Evolutionary conservation across 2,888 invertebrate species (phyloP).

Genomic region (Piscicola geometra): DNA sequence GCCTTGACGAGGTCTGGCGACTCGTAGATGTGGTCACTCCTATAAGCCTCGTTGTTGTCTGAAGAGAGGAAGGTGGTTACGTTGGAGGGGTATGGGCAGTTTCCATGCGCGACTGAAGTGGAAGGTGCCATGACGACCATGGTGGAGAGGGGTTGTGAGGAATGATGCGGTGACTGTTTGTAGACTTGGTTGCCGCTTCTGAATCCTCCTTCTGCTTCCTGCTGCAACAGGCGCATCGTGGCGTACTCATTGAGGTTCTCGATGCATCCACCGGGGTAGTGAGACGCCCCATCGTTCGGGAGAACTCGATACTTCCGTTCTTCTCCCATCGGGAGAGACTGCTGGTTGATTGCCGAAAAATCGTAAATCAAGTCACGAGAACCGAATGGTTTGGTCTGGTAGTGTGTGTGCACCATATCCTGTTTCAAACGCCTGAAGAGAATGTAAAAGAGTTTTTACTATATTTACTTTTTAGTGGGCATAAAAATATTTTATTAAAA

Average conservation of each 20-base stretch:
- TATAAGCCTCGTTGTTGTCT: background rate
- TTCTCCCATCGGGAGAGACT: background rate
- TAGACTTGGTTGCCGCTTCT: background rate
- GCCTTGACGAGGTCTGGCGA: constrained; percentile 28
- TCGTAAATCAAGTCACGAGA: constrained; percentile 21
- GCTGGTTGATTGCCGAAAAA: constrained; percentile 1
- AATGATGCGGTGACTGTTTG: background rate
- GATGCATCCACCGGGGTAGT: background rate
- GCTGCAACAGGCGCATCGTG: constrained; percentile 36
- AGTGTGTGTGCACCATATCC: constrained; percentile 10
- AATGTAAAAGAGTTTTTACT: background rate
- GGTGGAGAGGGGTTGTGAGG: background rate
- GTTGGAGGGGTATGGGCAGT: constrained; percentile 20
- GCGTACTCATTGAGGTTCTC: constrained; percentile 36
- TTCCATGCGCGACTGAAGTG: constrained; percentile 5
- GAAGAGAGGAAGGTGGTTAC: constrained; percentile 5
- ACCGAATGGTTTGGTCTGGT: constrained; percentile 7
- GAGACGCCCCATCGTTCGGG: constrained; percentile 3
- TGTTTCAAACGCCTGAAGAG: background rate
- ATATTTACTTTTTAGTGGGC: no score
- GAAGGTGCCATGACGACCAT: constrained; percentile 10
- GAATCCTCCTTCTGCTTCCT: constrained; percentile 7
- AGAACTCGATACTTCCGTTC: constrained; percentile 22
- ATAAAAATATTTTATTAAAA: background rate
- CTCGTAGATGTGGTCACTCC: constrained; percentile 37